phyloP scores from a whole-genome alignment of 2,797 vertebrate species.

The Tympanoctomys barrerae region DNA sequence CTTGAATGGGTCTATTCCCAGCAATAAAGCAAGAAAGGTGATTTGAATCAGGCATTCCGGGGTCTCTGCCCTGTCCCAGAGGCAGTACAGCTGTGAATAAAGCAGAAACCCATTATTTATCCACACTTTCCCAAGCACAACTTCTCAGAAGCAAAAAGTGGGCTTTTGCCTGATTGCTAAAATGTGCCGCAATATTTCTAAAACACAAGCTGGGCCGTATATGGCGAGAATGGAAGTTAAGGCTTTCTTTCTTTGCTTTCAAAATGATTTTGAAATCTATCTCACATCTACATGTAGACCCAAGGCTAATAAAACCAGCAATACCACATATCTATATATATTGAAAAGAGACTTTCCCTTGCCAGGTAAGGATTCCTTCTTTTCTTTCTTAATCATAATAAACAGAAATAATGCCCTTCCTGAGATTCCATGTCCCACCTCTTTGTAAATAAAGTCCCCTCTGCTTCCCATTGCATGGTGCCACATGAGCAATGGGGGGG shows the following conservation, averaged over 20 bases:
- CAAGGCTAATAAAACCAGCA: constrained; percentile 48
- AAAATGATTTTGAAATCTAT: constrained; percentile 54
- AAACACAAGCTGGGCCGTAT: constrained; percentile 43
- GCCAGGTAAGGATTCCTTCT: neutral
- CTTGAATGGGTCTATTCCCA: constrained; percentile 45
- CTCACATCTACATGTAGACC: neutral
- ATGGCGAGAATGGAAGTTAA: neutral
- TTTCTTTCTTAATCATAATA: constrained; percentile 29
- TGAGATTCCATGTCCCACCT: neutral
- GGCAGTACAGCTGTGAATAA: constrained; percentile 66
- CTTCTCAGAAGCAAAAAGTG: constrained; percentile 44
- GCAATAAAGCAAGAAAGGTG: constrained; percentile 24
- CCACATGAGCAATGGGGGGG: neutral
- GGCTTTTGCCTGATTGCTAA: constrained; percentile 31
- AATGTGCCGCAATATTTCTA: constrained; percentile 26
- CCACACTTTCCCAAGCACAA: constrained; percentile 40
- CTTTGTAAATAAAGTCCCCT: neutral
- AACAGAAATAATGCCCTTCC: neutral
- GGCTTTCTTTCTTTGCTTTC: constrained; percentile 62
- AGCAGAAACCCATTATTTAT: constrained; percentile 61
- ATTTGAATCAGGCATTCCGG: constrained; percentile 12
- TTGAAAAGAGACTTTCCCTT: constrained; percentile 26
- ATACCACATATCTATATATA: neutral
- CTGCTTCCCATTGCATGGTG: neutral
- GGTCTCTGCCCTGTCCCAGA: neutral